Evolutionary conservation across 2,888 invertebrate species (phyloP), one percentile per base, ranked within the genome.

Genomic region (Crematogaster levior): DNA sequence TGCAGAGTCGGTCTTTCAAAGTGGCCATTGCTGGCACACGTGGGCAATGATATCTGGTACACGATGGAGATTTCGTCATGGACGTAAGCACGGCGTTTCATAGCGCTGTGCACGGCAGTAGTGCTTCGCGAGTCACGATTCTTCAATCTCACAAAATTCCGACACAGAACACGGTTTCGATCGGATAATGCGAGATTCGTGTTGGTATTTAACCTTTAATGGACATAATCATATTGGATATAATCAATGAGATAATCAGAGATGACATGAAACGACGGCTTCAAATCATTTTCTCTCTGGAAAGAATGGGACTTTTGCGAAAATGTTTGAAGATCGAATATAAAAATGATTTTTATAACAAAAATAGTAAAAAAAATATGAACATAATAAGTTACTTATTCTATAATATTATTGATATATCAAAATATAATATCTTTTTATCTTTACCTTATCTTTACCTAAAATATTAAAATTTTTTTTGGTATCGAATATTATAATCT

Each of bases 11-110:
- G 73, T 37, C 79, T 81, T 66, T 84, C 73, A 66, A 85, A 63
- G 83, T 43, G 15, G n/a, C n/a, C n/a, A 79, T 65, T 60, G 73
- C 58, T 60, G 81, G 75, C 43, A 83, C 83, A 87, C 85, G 88
- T 88, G 84, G 88, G 85, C 83, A 77, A 85, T 18, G 68, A 81
- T 89, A 88, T 88, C 90, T 89, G 81, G 81, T 88, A 86, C 80
- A 72, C 79, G 88, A 89, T 85, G 84, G 86, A 81, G 85, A 86
- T 89, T 89, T 89, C 89, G 82, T 82, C 87, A 87, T 85, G 82
- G 81, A 90, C 72, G 72, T 46, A 48, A 72, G 70, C 60, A 65
- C 9, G 48, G 48, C 73, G 51, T 65, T 74, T 74, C 43, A 51
- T 37, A 15, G 34, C 51, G 24, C n/a, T n/a, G n/a, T n/a, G 34